Conservation (phyloP, 2,113 vertebrate species). For the Apteryx owenii region DNA sequence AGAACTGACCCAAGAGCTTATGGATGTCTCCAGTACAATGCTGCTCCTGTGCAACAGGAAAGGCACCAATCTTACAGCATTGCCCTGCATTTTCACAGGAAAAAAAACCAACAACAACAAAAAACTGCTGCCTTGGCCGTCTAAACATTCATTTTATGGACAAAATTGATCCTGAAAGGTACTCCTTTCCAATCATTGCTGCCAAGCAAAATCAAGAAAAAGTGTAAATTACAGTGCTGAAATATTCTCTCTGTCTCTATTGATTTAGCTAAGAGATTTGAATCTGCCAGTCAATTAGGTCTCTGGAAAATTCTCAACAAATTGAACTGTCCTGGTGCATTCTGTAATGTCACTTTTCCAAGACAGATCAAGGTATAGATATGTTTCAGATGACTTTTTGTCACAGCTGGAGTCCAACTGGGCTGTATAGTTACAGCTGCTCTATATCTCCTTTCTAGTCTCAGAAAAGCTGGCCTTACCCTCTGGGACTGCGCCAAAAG, state of each 20-base stretch:
- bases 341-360: background rate
- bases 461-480: background rate
- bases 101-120: too few species aligned
- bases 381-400: background rate
- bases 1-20: background rate
- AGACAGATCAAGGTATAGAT: background rate
- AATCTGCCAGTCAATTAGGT: background rate
- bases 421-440: background rate
- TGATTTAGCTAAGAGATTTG: background rate
- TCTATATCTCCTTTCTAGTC: background rate
- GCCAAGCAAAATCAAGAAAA: background rate
- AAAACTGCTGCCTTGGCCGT: background rate
- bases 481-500: background rate
- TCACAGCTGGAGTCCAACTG: background rate
- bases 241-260: background rate
- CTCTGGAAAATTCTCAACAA: background rate
- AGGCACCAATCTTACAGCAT: background rate
- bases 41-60: background rate
- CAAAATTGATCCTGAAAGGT: background rate
- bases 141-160: background rate
- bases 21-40: background rate
- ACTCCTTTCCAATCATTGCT: background rate
- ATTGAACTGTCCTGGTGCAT: background rate
- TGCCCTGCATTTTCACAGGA: too few species aligned
- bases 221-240: background rate